These are phyloP conservation scores for Gallinago nigripennis DNA, from an alignment of 2,797 vertebrate species.

Conservation along the genomic window DNA sequence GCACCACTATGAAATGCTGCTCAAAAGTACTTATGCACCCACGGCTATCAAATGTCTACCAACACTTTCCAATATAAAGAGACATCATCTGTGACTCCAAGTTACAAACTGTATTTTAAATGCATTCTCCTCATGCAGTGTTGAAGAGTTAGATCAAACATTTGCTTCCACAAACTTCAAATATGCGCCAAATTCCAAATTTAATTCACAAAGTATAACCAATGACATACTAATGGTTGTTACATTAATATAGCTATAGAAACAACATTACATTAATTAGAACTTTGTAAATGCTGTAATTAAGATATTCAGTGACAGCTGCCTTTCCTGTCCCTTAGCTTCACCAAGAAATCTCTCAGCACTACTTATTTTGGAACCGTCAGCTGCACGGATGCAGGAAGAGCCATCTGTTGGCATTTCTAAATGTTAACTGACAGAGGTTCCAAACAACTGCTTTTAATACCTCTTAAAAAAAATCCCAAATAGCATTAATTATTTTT, in stretches of 20 bases:
- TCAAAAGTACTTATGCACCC: background rate
- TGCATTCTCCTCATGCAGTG: background rate
- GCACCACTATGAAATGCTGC: background rate
- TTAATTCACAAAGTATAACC: constrained; percentile 66
- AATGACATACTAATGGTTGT: constrained; percentile 68
- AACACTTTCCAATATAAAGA: background rate
- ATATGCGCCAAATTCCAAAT: constrained; percentile 65
- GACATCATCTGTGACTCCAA: background rate
- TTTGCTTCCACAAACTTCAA: constrained; percentile 44
- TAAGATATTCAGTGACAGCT: constrained; percentile 80
- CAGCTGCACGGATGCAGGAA: constrained; percentile 71
- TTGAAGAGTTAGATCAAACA: background rate
- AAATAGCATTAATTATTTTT: background rate
- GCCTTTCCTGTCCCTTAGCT: constrained; percentile 75
- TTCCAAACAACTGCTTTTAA: constrained; percentile 57
- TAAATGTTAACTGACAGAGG: constrained; percentile 68
- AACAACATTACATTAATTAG: constrained; percentile 82
- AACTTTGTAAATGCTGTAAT: constrained; percentile 79
- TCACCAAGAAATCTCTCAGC: constrained; percentile 76
- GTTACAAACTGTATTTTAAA: background rate
- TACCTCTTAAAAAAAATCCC: background rate
- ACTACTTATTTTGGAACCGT: constrained; percentile 73
- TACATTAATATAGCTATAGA: constrained; percentile 80
- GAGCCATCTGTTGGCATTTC: constrained; percentile 79
- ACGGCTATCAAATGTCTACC: background rate